phyloP scores from a whole-genome alignment of 2,888 invertebrate genomes.

The Podotricha telesiphe region DNA sequence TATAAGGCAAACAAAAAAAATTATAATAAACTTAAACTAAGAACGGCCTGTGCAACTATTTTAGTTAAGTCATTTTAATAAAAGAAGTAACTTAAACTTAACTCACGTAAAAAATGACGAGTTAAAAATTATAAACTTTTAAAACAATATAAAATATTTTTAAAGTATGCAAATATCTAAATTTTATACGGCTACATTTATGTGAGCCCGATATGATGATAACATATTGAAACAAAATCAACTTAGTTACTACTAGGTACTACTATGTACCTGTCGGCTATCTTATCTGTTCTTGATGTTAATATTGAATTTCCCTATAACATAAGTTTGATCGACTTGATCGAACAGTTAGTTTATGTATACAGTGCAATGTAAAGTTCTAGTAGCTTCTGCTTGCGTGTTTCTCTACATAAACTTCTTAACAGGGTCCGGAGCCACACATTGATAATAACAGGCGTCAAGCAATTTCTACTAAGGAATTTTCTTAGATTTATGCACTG shows the following conservation, averaged over 20 bases:
- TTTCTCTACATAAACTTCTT: background rate
- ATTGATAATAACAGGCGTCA: background rate
- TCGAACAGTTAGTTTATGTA: background rate
- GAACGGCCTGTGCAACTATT: too few species aligned
- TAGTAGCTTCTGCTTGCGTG: background rate
- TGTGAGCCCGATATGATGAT: background rate
- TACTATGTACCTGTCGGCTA: background rate
- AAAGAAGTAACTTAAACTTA: too few species aligned
- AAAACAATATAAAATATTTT: too few species aligned
- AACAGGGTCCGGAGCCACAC: background rate
- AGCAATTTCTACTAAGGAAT: too few species aligned
- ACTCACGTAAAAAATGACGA: too few species aligned
- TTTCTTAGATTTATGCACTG: too few species aligned
- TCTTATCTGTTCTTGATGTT: background rate
- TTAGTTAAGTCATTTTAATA: too few species aligned
- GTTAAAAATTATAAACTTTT: too few species aligned
- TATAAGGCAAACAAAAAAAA: too few species aligned
- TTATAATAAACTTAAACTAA: too few species aligned
- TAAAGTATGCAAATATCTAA: too few species aligned
- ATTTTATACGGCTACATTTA: background rate
- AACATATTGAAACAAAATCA: background rate
- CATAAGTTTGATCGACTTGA: background rate
- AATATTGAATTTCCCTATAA: background rate
- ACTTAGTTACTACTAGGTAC: background rate
- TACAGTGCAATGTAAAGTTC: background rate